These are phyloP conservation scores for Onychomys arenicola DNA, from an alignment of 2,797 vertebrate genomes.

Conservation along the genomic window DNA sequence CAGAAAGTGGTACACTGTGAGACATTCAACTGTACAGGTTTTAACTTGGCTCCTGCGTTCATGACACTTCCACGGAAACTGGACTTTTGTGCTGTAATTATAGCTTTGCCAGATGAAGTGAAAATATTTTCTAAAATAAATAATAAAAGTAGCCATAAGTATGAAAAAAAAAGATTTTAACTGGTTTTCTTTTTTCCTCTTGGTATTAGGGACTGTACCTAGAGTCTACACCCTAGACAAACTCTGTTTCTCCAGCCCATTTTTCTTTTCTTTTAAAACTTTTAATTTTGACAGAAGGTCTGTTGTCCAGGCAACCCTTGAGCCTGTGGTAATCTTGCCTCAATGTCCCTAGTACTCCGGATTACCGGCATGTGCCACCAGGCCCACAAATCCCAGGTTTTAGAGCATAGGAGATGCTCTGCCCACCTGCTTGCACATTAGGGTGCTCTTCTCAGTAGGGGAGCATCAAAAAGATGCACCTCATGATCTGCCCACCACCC, in stretches of 20 bases:
- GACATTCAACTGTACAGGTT: constrained; percentile 93
- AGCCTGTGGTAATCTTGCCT: not conserved
- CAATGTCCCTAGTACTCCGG: not conserved
- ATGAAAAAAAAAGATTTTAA: not conserved
- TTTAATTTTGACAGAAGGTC: not conserved
- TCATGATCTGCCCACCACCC: not conserved
- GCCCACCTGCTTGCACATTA: not conserved
- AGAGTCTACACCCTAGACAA: not conserved
- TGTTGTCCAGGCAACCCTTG: not conserved
- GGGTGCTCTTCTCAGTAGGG: not conserved
- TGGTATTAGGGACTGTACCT: not conserved
- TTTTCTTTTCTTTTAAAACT: not conserved
- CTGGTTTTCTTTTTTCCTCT: not conserved
- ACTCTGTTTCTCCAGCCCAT: not conserved
- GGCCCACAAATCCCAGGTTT: not conserved
- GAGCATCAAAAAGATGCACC: not conserved
- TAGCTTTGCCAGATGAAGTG: constrained; percentile 72
- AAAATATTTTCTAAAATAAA: constrained; percentile 54
- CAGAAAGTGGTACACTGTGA: constrained; percentile 88
- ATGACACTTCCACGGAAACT: constrained; percentile 96
- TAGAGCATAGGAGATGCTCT: not conserved
- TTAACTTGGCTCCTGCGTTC: constrained; percentile 97
- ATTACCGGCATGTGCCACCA: not conserved
- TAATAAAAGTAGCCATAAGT: not conserved
- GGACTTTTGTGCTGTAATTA: constrained; percentile 92